phyloP scores from a whole-genome alignment of 2,888 invertebrate species.

The Cerastoderma edule region DNA sequence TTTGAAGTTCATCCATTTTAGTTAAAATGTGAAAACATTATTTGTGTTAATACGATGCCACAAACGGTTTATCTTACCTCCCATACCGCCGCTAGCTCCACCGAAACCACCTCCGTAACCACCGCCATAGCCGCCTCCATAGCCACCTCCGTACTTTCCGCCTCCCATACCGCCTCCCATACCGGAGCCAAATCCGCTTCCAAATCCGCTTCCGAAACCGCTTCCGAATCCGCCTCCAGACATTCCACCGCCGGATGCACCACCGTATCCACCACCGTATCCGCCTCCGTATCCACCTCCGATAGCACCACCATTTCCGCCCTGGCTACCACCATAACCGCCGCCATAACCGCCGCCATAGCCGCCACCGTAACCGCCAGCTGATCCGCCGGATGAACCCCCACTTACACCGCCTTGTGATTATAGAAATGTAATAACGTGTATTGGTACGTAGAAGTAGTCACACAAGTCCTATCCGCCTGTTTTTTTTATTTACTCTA shows the following conservation, averaged over 20 bases:
- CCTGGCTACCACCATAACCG: no score
- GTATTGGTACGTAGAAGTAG: no score
- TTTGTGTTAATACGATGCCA: no score
- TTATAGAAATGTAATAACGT: neutral
- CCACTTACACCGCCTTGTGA: neutral
- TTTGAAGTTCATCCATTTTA: no score
- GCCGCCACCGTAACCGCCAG: slow-evolving; percentile 14
- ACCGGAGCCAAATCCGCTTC: neutral
- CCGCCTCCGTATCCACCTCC: slow-evolving; percentile 10
- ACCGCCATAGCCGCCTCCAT: slow-evolving; percentile 10
- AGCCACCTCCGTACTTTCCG: neutral
- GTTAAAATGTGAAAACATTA: no score
- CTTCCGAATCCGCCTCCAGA: slow-evolving; percentile 23
- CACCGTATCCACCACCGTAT: neutral
- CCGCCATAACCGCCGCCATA: slow-evolving; percentile 11
- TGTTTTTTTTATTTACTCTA: no score
- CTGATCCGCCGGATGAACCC: neutral
- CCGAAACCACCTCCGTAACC: slow-evolving; percentile 22
- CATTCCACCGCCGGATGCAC: slow-evolving; percentile 17
- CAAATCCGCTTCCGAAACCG: slow-evolving; percentile 21
- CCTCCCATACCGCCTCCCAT: slow-evolving; percentile 8
- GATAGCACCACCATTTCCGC: neutral
- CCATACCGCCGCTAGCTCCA: no score
- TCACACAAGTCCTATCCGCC: no score
- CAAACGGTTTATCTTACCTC: no score